Base-by-base conservation (phyloP, 2,888 invertebrate species). In the Acronicta aceris region DNA sequence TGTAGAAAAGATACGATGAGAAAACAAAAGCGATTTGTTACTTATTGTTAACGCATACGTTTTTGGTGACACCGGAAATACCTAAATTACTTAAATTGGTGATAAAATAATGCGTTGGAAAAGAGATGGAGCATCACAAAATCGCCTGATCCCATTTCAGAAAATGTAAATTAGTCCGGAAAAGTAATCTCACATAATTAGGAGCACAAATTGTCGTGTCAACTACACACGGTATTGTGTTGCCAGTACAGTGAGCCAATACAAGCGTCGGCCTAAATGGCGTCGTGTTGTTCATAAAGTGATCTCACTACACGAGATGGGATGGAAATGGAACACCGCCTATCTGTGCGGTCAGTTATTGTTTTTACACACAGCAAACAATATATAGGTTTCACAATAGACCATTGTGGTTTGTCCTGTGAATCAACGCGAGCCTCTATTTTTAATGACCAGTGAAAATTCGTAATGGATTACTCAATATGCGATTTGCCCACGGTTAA, bases 321-420 rank as follows among this genome's bases (percentile, higher is more conserved):
- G 58, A 45, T 75, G 71, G 70, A 77, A 75, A 81, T 78, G 71
- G 75, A 77, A 82, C 81, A 76, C 78, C 62, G 74, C 65, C 73
- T 79, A 79, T 81, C 79, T 66, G 70, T 74, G 77, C 71, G 79
- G 78, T 81, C 81, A 80, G 81, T 84, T 81, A 85, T 86, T 86
- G 81, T 86, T 85, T 85, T 82, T 75, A 74, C 69, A 74, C 69
- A 70, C 59, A 70, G 52, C 67, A 62, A 60, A 70, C 65, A 58
- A 51, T 59, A 65, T 49, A 58, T 49, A 41, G 30, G 46, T 43
- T 61, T 42, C 59, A 79, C 73, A 80, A 81, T 76, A 67, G 60
- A 36, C 63, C 62, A 78, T 81, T 84, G 84, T 83, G 69, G 71
- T 71, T 71, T 60, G 71, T 63, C 61, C 62, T 59, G 68, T 54